Conservation (phyloP, 1,140 invertebrate genomes). For the Drosophila malerkotliana region DNA sequence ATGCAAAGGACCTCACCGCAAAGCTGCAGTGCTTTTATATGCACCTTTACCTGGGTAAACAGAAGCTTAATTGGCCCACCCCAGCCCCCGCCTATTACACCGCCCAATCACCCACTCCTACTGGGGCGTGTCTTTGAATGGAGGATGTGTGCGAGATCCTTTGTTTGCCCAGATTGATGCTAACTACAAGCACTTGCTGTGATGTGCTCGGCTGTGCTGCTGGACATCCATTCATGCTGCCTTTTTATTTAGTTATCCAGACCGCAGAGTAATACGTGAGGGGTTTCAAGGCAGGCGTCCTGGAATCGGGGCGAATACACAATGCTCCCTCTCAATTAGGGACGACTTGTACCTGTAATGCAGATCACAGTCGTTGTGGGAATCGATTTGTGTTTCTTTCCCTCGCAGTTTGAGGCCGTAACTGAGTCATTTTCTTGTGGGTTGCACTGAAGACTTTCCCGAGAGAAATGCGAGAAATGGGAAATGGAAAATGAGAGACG, state of each 20-base stretch:
- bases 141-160: constrained; percentile 24
- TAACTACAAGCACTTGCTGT: constrained; percentile 22
- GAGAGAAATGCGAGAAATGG: background rate
- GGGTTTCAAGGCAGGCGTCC: constrained; percentile 3
- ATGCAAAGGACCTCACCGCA: constrained; percentile 42
- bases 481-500: constrained; percentile 11
- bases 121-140: constrained; percentile 49
- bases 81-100: constrained; percentile 27
- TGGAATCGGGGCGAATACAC: constrained; percentile 42
- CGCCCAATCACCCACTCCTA: constrained; percentile 37
- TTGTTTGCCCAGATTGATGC: constrained; percentile 65
- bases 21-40: constrained; percentile 58
- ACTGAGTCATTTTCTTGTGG: constrained; percentile 12
- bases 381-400: constrained; percentile 52
- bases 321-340: constrained; percentile 61
- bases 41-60: constrained; percentile 56
- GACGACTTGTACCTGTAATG: constrained; percentile 26
- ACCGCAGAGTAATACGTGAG: constrained; percentile 38
- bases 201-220: constrained; percentile 1
- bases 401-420: background rate
- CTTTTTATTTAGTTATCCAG: constrained; percentile 66
- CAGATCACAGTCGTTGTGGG: constrained; percentile 21
- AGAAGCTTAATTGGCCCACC: constrained; percentile 68
- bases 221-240: constrained; percentile 28
- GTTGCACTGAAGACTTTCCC: background rate